These are phyloP conservation scores for Diorhabda sublineata DNA, from an alignment of 1,140 invertebrate species.

Conservation along the genomic window DNA sequence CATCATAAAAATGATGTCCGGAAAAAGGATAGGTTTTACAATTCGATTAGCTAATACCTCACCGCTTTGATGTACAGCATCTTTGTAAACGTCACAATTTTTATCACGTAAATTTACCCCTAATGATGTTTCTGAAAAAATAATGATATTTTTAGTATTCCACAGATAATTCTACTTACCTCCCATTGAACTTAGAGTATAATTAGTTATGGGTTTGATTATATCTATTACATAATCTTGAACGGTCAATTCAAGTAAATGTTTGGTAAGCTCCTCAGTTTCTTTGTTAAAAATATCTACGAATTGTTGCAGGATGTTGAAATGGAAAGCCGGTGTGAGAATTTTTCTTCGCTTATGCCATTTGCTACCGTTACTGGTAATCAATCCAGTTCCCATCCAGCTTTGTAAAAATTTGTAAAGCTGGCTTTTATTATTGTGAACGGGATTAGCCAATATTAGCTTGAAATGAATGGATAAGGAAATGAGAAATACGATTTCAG, in stretches of 20 bases:
- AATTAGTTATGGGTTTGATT: slow-evolving; percentile 53
- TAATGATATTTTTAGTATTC: background rate
- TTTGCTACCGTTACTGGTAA: slow-evolving; percentile 57
- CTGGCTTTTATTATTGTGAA: slow-evolving; percentile 6
- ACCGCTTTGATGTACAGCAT: slow-evolving; percentile 3
- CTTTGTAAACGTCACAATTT: slow-evolving; percentile 4
- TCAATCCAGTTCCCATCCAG: slow-evolving; percentile 67
- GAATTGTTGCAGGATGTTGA: slow-evolving; percentile 76
- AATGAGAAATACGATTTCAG: too few species aligned
- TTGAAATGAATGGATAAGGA: slow-evolving; percentile 1
- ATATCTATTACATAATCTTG: slow-evolving; percentile 46
- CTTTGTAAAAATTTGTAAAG: slow-evolving; percentile 17
- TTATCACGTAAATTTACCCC: background rate
- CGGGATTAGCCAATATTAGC: slow-evolving; percentile 7
- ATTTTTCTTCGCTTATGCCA: slow-evolving; percentile 73
- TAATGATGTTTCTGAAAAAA: slow-evolving; percentile 4
- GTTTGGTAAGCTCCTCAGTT: slow-evolving; percentile 51
- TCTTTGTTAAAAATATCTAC: slow-evolving; percentile 66
- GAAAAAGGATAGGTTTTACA: background rate
- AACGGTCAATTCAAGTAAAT: background rate
- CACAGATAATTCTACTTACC: slow-evolving; percentile 46
- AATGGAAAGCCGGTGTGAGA: slow-evolving; percentile 80
- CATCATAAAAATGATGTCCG: background rate
- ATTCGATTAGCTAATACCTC: background rate
- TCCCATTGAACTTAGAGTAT: slow-evolving; percentile 64